Evolutionary conservation across 2,888 invertebrate species (phyloP), one percentile per base, ranked within the genome.

Genomic region (Andricus quercusramuli): DNA sequence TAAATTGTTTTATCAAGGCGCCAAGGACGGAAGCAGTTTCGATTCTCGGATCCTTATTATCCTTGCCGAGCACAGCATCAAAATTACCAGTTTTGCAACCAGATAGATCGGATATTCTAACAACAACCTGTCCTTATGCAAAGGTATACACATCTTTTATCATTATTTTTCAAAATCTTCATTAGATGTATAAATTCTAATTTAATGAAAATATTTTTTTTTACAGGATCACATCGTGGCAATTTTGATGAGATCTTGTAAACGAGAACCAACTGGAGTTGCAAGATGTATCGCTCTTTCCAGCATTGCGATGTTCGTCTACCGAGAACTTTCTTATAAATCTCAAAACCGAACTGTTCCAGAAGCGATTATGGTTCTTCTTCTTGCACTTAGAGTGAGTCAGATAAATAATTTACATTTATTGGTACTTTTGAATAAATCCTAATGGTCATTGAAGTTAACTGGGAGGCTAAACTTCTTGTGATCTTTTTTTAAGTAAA

Each of bases 21-120:
- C 99, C 99, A 0, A 95, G 98, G 81, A 96, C 97, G 15, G 99
- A 99, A 90, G 98, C 98, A 0, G 96, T 98, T 37, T 96, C 98
- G 0, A 96, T 99, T 83, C 94, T 99, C 51, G 98, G 98, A 1
- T 96, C 97, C 1, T 93, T 99, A 79, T 93, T 99, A 65, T 96
- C 97, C 85, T 95, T 98, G 85, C 97, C 98, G 0, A 95, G 96
- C 86, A 94, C 95, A 15, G 94, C 95, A 81, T 94, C 95, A 89
- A 95, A 95, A 88, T 94, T 96, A 68, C 95, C 96, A 2, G 95
- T 96, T 91, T 93, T 97, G 74, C 95, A 96, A 86, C 96, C 96
- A 0, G 95, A 94, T 83, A 94, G 95, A 2, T 93, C 94, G 67
- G 94, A 96, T 81, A 93, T 94, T 82, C 93, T 87, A 20, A 92